Base-by-base conservation (phyloP, 2,797 vertebrate genomes). In the Muscicapa comitata region DNA sequence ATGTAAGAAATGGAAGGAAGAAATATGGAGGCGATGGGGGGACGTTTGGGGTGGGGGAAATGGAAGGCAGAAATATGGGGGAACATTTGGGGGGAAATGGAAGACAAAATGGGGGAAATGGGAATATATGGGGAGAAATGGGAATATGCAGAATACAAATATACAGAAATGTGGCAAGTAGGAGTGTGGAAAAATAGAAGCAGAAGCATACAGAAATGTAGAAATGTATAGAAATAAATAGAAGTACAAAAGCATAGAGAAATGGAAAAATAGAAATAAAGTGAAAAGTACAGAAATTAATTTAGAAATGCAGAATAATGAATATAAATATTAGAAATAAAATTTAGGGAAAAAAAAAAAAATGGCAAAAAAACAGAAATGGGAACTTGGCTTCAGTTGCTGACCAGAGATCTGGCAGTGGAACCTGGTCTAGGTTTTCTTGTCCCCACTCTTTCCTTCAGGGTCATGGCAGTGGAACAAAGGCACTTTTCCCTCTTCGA, bases 281-380 rank as follows among this genome's bases (percentile, higher is more conserved):
- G 9, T 40, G 6, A 9, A 33, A 45, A 74, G 7, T 21, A 7
- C 6, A 25, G 38, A 38, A 72, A 33, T 21, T 6, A 66, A 21
- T 16, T 17, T 35, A 31, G 12, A 48, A 23, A 31, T 59, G 18
- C 6, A 23, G 47, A 17, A 61, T 74, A 42, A 17, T 26, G 19
- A 53, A 31, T 33, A 9, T 4, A 17, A 61, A 33, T 20, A 38
- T 23, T 31, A 7, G 25, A 19, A 61, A 42, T 35, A 55, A 68
- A 55, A 29, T 43, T 6, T 75, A 50, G 23, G 33, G 35, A 35
- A 35, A 35, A 35, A 1, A 1, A 19, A 26, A 24, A 2, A 6
- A 10, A 9, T 0, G 4, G 1, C 5, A 23, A 15, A 1, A 18
- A 1, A 3, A 2, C 16, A 18, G 17, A 4, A 82, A 38, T 29